phyloP scores from a whole-genome alignment of 2,888 invertebrate genomes.

The Tipula lateralis region DNA sequence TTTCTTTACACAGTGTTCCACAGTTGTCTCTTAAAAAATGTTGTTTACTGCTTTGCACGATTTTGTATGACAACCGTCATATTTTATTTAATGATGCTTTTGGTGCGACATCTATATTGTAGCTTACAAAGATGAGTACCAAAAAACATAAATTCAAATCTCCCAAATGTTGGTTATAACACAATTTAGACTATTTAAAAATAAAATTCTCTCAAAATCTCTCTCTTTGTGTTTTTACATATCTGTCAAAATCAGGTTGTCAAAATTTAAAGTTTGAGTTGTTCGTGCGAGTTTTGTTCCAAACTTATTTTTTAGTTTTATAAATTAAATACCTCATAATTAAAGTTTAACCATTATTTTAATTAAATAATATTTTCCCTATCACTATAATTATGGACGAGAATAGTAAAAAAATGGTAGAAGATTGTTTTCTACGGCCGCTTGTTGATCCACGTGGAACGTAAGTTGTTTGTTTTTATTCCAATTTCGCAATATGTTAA shows the following conservation, averaged over 20 bases:
- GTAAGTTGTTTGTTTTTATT: constrained; percentile 42
- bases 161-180: too few relatives aligned
- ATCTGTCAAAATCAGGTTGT: background rate
- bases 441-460: constrained; percentile 59
- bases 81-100: too few relatives aligned
- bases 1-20: too few relatives aligned
- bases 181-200: background rate
- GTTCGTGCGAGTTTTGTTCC: background rate
- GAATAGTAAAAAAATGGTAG: constrained; percentile 54
- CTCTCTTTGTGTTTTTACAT: background rate
- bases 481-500: constrained; percentile 26
- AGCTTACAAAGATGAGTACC: too few relatives aligned
- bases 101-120: too few relatives aligned
- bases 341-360: background rate
- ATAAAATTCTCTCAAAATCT: too few relatives aligned
- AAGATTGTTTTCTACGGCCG: constrained; percentile 61
- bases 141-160: too few relatives aligned
- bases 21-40: too few relatives aligned
- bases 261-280: background rate
- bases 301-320: background rate
- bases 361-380: background rate
- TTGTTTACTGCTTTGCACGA: too few relatives aligned
- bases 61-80: too few relatives aligned
- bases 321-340: background rate
- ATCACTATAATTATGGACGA: constrained; percentile 52